Conservation (phyloP, 2,113 vertebrate genomes). For the Mirza zaza region DNA sequence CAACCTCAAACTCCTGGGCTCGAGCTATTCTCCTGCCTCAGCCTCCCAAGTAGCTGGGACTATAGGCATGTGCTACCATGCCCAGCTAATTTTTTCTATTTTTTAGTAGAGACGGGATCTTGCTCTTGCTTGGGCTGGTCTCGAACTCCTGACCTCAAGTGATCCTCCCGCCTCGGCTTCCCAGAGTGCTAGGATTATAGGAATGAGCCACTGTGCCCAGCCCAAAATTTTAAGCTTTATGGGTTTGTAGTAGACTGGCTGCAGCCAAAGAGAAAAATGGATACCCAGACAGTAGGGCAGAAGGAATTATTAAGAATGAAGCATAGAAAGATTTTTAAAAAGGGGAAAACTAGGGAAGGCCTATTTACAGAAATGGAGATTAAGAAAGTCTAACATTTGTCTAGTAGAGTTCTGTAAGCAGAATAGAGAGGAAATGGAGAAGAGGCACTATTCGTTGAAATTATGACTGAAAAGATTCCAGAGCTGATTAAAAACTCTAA, state of each 20-base stretch:
- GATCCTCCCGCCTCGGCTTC: no score
- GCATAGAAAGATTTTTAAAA: not conserved
- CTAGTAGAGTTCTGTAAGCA: not conserved
- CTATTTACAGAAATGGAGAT: not conserved
- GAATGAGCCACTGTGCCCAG: no score
- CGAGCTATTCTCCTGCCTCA: no score
- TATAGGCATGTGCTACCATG: no score
- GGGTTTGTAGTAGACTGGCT: not conserved
- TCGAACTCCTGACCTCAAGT: no score
- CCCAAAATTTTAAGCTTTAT: not conserved
- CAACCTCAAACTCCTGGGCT: no score
- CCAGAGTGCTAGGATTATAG: no score
- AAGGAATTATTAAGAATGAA: not conserved
- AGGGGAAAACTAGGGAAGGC: not conserved
- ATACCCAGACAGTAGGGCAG: not conserved
- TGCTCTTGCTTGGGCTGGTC: no score
- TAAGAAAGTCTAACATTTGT: not conserved
- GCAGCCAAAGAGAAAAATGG: not conserved
- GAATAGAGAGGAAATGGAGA: not conserved
- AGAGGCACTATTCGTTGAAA: not conserved
- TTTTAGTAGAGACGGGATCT: no score
- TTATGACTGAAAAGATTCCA: constrained; percentile 30
- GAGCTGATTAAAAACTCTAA: constrained; percentile 9
- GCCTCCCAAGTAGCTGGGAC: no score
- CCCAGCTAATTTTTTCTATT: no score